Evolutionary conservation across 2,113 vertebrate species (phyloP), one percentile per base, ranked within the genome.

Genomic region (Cyanoliseus patagonus): DNA sequence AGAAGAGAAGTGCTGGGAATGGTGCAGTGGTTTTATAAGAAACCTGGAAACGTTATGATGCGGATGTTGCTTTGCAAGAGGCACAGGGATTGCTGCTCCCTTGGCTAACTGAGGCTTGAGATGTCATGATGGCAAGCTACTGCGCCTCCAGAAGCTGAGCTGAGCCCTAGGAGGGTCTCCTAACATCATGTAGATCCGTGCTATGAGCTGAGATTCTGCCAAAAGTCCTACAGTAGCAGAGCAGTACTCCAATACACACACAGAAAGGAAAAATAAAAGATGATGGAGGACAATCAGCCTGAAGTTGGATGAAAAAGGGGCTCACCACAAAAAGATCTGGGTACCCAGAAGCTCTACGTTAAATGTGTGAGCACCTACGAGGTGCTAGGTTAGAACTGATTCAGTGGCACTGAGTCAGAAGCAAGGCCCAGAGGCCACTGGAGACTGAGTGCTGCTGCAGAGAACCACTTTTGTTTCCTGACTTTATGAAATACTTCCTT

Each of bases 191-290:
- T 66, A 79, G 78, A 83, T 68, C 89, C 94, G 94, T 23, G 59
- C 77, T 86, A 93, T 0, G 15, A 94, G 72, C 46, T 41, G 49
- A 87, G 51, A 66, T 44, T n/a, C 67, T 83, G 81, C 91, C 24
- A 86, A 51, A 95, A 94, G 92, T 86, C 92, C 93, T 95, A 93
- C 77, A 68, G 27, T 6, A 83, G 79, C 84, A 87, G 81, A 93
- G 85, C 19, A 2, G 74, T 69, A 55, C 35, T 78, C 77, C 73
- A 94, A 37, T 62, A 51, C 63, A 86, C 37, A 55, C 76, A 35
- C 44, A 28, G 17, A 49, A 22, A 37, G 52, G 73, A 69, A 35
- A 31, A 70, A 59, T 22, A 63, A 83, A 3, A 84, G 24, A 70
- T 37, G 41, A 24, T 17, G 13, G 84, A 97, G 80, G 92, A 97